phyloP scores from a whole-genome alignment of 2,113 vertebrate species.

The Apodemus sylvaticus region DNA sequence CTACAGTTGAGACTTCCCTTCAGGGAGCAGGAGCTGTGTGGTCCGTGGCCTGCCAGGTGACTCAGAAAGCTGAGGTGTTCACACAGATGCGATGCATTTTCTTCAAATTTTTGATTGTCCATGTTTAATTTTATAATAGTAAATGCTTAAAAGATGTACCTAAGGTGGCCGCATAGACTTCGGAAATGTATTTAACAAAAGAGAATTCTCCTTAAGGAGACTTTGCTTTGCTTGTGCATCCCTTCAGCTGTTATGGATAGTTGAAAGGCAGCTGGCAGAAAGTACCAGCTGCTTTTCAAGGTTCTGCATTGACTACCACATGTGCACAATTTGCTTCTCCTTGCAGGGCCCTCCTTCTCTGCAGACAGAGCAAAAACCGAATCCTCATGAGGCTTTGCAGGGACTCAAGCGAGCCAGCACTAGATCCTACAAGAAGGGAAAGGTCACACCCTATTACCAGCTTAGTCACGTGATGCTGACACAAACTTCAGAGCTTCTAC shows the following conservation, averaged over 20 bases:
- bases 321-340: background rate
- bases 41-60: background rate
- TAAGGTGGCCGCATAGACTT: background rate
- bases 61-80: accelerated
- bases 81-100: background rate
- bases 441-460: background rate
- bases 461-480: background rate
- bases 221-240: background rate
- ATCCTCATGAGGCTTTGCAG: background rate
- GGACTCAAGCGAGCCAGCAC: background rate
- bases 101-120: background rate
- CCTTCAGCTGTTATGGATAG: background rate
- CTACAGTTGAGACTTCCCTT: background rate
- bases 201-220: background rate
- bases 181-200: background rate
- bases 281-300: background rate
- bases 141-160: background rate
- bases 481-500: background rate
- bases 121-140: background rate
- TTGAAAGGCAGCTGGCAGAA: background rate
- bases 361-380: background rate
- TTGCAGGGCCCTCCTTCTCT: background rate
- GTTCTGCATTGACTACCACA: background rate
- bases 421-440: background rate
- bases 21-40: background rate